Base-by-base conservation (phyloP, 1,140 invertebrate genomes). In the Mycetomoellerius zeteki region DNA sequence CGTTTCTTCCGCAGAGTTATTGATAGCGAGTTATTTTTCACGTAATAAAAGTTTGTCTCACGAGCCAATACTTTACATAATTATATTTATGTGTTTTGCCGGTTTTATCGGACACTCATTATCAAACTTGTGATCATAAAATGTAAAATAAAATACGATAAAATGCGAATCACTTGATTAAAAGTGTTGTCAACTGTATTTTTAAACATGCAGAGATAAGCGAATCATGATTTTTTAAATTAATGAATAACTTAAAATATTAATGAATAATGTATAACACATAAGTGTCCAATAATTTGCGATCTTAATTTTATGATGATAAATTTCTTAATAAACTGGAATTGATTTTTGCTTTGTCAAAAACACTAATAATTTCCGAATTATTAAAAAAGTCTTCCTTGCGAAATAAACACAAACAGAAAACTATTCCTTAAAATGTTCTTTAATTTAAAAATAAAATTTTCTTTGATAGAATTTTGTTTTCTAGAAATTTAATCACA, bases 21-120 rank as follows among this genome's bases (percentile, higher is more conserved):
- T 56, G 78, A 72, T 47, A 82, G 78, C 19, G 64, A 54, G 47
- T 54, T 72, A 82, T 58, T 72, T 81, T 30, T 56, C 65, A n/a
- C 33, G 43, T 30, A 72, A 82, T 58, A 82, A 82, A 82, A 58
- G 52, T 72, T 82, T 58, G 50, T 82, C 16, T 14, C 21, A 14
- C 19, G 19, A 43, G 10, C 21, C 33, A 24, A 81, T 81, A 69
- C 30, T 80, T 69, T 81, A 37, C 47, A 56, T 81, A 82, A 80
- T 82, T 82, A 82, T 65, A 64, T 47, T 82, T 72, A 80, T 69
- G 30, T 69, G 8, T 69, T 52, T 37, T 8, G 19, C 4, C 14
- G 1, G n/a, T 14, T 33, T 65, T 80, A 52, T 37, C n/a, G 47
- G 47, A 54, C 2, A 7, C n/a, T 27, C 4, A 24, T 80, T 69